Conservation (phyloP, 92 coral and sea anemone genomes). For the Zoanthus sociatus region DNA sequence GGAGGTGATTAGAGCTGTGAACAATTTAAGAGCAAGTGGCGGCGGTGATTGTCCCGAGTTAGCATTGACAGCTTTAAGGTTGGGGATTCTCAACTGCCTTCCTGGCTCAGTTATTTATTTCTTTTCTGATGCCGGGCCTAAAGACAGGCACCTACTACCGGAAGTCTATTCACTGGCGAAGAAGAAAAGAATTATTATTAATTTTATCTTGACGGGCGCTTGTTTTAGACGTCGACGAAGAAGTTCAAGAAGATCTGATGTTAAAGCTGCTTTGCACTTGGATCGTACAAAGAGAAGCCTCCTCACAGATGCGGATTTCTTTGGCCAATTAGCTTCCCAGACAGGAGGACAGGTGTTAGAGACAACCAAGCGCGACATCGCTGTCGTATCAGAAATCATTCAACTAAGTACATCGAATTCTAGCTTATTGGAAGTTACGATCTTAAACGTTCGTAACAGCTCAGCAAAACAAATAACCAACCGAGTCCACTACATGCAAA, state of each 20-base stretch:
- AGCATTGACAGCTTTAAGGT: conserved; percentile 69
- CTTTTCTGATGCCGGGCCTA: conserved; percentile 70
- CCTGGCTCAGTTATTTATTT: conserved; percentile 56
- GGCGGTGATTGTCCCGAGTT: conserved; percentile 80
- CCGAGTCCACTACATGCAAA: conserved; percentile 27
- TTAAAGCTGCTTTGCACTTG: background rate
- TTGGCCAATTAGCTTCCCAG: conserved; percentile 59
- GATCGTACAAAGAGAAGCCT: conserved; percentile 40
- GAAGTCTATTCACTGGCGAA: conserved; percentile 58
- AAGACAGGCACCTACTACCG: conserved; percentile 44
- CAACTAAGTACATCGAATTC: conserved; percentile 53
- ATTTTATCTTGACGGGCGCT: conserved; percentile 43
- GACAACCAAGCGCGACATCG: conserved; percentile 45
- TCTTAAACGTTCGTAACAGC: conserved; percentile 48
- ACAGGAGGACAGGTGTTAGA: conserved; percentile 76
- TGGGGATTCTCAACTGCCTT: conserved; percentile 63
- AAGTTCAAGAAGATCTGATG: background rate
- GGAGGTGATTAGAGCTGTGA: conserved; percentile 61
- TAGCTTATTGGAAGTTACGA: conserved; percentile 10
- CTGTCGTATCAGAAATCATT: conserved; percentile 52
- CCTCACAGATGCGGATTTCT: conserved; percentile 35
- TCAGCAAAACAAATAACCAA: conserved; percentile 14
- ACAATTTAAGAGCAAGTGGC: conserved; percentile 42
- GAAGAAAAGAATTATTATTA: conserved; percentile 43
- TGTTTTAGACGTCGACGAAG: conserved; percentile 48